phyloP scores from a whole-genome alignment of 35 echinoderm and acorn worm genomes.

The Apostichopus parvimensis region DNA sequence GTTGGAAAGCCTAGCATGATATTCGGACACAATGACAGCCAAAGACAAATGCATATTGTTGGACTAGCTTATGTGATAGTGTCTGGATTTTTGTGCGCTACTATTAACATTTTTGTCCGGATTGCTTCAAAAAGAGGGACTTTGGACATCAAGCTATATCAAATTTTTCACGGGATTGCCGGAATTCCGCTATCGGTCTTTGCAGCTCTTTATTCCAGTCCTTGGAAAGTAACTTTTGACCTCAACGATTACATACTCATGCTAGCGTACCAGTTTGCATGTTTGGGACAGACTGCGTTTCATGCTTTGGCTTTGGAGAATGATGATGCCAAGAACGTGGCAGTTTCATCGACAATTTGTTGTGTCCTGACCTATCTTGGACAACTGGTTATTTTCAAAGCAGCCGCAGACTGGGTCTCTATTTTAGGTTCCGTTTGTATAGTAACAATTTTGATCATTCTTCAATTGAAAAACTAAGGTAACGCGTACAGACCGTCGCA shows the following conservation, averaged over 20 bases:
- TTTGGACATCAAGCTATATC: neutral
- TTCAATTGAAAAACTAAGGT: too few relatives aligned
- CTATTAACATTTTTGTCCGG: neutral
- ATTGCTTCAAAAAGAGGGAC: neutral
- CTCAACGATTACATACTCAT: neutral
- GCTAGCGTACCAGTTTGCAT: neutral
- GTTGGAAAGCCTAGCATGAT: neutral
- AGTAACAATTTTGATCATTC: neutral
- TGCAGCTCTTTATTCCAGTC: neutral
- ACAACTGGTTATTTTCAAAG: neutral
- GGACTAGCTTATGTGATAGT: neutral
- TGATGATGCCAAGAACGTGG: neutral
- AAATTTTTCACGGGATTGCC: conserved; percentile 8
- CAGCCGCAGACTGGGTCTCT: neutral
- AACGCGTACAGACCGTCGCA: too few relatives aligned
- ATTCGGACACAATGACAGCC: neutral
- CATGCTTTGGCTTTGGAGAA: neutral
- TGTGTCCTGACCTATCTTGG: neutral
- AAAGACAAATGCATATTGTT: neutral
- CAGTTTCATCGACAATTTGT: conserved; percentile 18
- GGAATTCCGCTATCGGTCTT: neutral
- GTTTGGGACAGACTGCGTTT: neutral
- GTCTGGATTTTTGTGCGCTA: neutral
- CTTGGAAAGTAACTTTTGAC: neutral
- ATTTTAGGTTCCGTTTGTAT: neutral